Conservation (phyloP, 2,888 invertebrate species). For the Meta bourneti region DNA sequence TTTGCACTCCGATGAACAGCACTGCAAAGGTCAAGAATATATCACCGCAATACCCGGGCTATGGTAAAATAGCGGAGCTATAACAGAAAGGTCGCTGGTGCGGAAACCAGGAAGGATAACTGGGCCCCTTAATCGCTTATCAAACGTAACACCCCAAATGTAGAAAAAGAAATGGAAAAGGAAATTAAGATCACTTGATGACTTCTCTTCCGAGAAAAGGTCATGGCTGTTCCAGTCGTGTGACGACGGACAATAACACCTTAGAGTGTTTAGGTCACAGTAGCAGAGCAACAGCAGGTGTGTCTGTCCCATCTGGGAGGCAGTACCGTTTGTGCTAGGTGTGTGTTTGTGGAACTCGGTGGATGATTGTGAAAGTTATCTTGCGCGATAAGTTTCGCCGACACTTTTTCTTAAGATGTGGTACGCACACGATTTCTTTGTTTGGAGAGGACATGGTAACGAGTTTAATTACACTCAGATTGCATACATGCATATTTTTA, state of each 20-base stretch:
- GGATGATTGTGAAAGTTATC: too few species aligned
- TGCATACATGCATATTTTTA: too few species aligned
- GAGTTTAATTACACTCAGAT: too few species aligned
- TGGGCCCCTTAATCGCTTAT: constrained; percentile 12
- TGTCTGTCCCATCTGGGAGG: neutral
- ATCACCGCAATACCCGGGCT: neutral
- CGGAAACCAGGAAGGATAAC: constrained; percentile 34
- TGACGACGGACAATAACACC: constrained; percentile 44
- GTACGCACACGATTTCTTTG: too few species aligned
- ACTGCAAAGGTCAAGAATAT: too few species aligned
- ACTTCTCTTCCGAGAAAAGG: constrained; percentile 37
- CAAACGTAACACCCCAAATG: constrained; percentile 5
- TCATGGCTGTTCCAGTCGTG: constrained; percentile 54
- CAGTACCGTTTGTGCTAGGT: too few species aligned
- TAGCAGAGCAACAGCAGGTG: constrained; percentile 25
- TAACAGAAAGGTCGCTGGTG: constrained; percentile 22
- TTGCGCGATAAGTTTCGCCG: too few species aligned
- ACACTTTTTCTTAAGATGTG: too few species aligned
- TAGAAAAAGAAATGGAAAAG: constrained; percentile 2
- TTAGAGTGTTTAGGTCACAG: constrained; percentile 11
- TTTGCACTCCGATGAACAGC: too few species aligned
- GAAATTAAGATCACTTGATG: constrained; percentile 42
- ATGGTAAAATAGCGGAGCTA: neutral
- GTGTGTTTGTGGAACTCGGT: too few species aligned
- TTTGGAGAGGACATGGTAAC: too few species aligned